Evolutionary conservation across 2,888 invertebrate species (phyloP), one percentile per base, ranked within the genome.

Genomic region (Dasysyrphus tricinctus): DNA sequence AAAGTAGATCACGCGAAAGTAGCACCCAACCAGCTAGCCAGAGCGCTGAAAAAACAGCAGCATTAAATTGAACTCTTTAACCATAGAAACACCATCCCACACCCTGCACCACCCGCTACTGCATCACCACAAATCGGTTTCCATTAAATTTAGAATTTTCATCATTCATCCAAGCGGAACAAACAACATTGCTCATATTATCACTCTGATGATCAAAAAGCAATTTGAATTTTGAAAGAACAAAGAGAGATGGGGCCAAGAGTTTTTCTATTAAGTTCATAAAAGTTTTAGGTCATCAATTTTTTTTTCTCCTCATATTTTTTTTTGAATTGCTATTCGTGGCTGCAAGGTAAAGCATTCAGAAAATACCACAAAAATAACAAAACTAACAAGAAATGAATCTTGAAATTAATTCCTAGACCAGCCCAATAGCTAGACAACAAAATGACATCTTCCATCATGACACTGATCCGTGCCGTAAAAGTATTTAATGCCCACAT

Each of bases 371-470:
- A 37, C 32, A 14, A 19, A 44, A 47, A 44, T 9, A 37, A 16
- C 11, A 6, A 47, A 47, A 34, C 7, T 24, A 59, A 63, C 32
- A 39, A 42, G 29, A 39, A 77, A 57, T 72, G 44, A 37, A 56
- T 75, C 59, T 61, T 11, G 69, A 51, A 32, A 61, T 47, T 69
- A 74, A 77, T 77, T 77, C 67, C 44, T 69, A 82, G 59, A 69
- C 78, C 70, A 63, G 63, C 78, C 78, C 37, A 56, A 61, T n/a
- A 47, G 59, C 34, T 37, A 59, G 74, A 70, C 78, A 83, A 74
- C 83, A 79, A 83, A 83, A 75, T 79, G 83, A 83, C 83, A 79
- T 79, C 79, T 82, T 67, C 69, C 63, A 78, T 75, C 74, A 56
- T 83, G 83, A 83, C 83, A 83, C 74, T 83, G 79, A 83, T 83